phyloP scores from a whole-genome alignment of 2,888 invertebrate genomes.

The Hirtodrosophila trivittata region DNA sequence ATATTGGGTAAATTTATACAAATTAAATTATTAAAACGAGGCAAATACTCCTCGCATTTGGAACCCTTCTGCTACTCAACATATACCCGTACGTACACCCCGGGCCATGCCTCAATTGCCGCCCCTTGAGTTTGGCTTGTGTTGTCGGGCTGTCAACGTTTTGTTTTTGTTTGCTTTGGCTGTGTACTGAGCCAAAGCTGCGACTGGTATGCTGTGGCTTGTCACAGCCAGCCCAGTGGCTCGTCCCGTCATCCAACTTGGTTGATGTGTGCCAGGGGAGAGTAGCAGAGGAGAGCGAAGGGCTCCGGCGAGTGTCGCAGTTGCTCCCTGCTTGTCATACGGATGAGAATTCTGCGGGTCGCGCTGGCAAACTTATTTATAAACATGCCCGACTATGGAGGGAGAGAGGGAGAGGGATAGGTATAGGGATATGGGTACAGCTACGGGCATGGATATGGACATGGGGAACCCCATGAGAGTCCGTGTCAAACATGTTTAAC shows the following conservation, averaged over 20 bases:
- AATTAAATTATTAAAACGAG: conserved; percentile 71
- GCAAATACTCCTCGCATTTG: neutral
- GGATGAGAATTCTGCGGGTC: conserved; percentile 62
- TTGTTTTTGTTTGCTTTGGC: conserved; percentile 39
- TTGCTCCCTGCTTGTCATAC: conserved; percentile 32
- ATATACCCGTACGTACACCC: too few relatives aligned
- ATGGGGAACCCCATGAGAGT: conserved; percentile 67
- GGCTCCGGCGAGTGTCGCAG: conserved; percentile 15
- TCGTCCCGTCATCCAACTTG: conserved; percentile 37
- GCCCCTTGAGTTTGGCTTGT: neutral
- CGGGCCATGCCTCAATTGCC: neutral
- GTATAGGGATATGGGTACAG: conserved; percentile 1
- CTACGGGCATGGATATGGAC: neutral
- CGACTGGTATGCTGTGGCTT: conserved; percentile 64
- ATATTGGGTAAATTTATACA: conserved; percentile 76
- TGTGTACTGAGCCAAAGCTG: conserved; percentile 37
- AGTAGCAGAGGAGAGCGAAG: neutral
- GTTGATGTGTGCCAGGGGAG: neutral
- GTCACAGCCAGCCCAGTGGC: conserved; percentile 61
- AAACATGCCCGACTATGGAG: conserved; percentile 52
- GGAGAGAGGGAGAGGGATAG: conserved; percentile 20
- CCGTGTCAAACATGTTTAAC: conserved; percentile 72
- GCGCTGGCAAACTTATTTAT: conserved; percentile 61
- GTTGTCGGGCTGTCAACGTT: conserved; percentile 50
- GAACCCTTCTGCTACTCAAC: neutral